Conservation (phyloP, 2,888 invertebrate species). For the Pemphredon lugubris region DNA sequence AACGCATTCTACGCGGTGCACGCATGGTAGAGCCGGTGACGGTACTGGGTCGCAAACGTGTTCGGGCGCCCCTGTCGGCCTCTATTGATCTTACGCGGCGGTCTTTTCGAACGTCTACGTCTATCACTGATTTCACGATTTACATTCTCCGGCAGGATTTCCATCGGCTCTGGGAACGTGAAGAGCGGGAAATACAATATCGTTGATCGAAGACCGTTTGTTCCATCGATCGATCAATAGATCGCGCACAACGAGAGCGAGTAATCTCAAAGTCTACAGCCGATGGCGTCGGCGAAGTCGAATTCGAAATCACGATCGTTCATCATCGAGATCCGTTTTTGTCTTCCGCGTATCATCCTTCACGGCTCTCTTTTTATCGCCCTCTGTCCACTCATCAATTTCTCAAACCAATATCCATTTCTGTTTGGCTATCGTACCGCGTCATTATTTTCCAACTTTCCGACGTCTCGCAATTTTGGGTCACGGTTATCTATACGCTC, state of each 20-base stretch:
- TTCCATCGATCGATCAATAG: too few species aligned
- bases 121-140: neutral
- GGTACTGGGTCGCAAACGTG: constrained; percentile 25
- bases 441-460: constrained; percentile 16
- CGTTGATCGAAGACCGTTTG: too few species aligned
- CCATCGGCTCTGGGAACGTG: too few species aligned
- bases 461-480: constrained; percentile 13
- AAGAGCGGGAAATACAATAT: too few species aligned
- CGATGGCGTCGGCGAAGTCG: too few species aligned
- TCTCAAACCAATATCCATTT: too few species aligned
- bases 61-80: constrained; percentile 52
- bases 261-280: too few species aligned
- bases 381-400: neutral
- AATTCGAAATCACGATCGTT: too few species aligned
- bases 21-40: constrained; percentile 10
- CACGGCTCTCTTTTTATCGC: constrained; percentile 16
- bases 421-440: neutral
- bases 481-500: constrained; percentile 11
- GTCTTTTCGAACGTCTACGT: constrained; percentile 39
- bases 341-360: constrained; percentile 34
- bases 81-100: constrained; percentile 46
- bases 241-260: too few species aligned
- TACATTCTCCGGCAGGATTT: neutral
- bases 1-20: constrained; percentile 16
- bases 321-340: too few species aligned